Evolutionary conservation across 2,888 invertebrate genomes (phyloP).

Genomic region (Rhagonycha lutea): DNA sequence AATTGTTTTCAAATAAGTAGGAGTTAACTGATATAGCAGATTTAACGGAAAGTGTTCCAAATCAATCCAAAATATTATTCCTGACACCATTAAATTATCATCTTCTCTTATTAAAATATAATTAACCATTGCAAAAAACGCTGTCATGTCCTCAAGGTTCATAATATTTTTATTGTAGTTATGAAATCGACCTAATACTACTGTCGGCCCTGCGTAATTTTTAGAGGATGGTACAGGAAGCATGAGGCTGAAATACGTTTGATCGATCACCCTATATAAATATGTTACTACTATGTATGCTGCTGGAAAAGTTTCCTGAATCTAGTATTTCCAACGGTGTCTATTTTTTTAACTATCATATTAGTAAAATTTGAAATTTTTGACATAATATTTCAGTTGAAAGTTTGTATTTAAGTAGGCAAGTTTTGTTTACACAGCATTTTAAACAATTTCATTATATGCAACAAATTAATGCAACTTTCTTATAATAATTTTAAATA

Average conservation of each 20-base stretch:
- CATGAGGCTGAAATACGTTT: not conserved
- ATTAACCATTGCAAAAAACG: not conserved
- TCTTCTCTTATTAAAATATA: not conserved
- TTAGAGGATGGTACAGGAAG: not conserved
- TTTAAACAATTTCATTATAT: too few species aligned
- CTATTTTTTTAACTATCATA: too few species aligned
- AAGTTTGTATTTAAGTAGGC: too few species aligned
- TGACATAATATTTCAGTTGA: too few species aligned
- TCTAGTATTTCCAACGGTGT: too few species aligned
- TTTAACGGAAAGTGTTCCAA: not conserved
- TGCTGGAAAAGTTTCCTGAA: too few species aligned
- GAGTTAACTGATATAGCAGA: not conserved
- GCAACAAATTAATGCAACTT: too few species aligned
- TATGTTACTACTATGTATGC: too few species aligned
- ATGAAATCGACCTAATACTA: not conserved
- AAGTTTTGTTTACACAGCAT: too few species aligned
- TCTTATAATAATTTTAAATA: too few species aligned
- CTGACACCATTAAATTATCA: not conserved
- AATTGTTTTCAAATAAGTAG: not conserved
- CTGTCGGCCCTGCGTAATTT: not conserved
- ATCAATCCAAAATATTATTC: not conserved
- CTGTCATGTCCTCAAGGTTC: not conserved
- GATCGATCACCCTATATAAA: not conserved
- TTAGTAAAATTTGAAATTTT: too few species aligned
- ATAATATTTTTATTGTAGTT: not conserved